Base-by-base conservation (phyloP, 1,140 invertebrate genomes). In the Globodera ellingtonae region DNA sequence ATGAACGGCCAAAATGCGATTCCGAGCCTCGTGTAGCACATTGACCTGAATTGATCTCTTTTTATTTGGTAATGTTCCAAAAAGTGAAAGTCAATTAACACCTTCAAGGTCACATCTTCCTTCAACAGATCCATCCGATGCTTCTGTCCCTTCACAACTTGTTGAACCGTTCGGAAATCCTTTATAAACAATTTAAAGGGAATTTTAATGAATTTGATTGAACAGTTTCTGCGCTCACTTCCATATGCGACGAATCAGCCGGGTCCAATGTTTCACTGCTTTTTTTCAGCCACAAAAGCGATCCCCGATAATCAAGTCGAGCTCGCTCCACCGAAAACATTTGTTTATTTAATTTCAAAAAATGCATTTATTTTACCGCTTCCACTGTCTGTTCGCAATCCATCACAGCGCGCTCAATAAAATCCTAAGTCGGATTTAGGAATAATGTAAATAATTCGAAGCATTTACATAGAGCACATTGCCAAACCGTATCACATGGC, bases 231-330 rank as follows among this genome's bases (percentile, higher is more conserved):
- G 9, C 35, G n/a, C 48, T 21, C 75, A 48, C 67, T 46, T 77
- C 62, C 59, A 99, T 90, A 79, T 97, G 95, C 86, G 95, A 94
- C 72, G 94, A 95, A 0, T 95, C 95, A 88, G 99, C 97, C 0
- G 97, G 97, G 91, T 99, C 96, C 24, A 99, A 91, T 89, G 98
- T 94, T 83, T 94, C 93, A 74, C 96, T 98, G 5, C 95, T 93
- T 83, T 97, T 95, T 91, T 98, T 98, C 97, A 99, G 98, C 97
- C 97, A 99, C 87, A 94, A 93, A 1, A 99, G 91, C 1, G 96
- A 94, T 0, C 96, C 96, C 75, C 92, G 85, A 90, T 99, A 99
- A 86, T 98, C 96, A 21, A 95, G 97, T 78, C 97, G 92, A 4
- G 94, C 92, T 88, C 94, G 94, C 89, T 99, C 97, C 95, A 98